A percentile compares a stretch with the other conserved stretches of the same genome.
These are phyloP conservation scores for Peromyscus californicus DNA, from an alignment of 2,113 vertebrate species.

Conservation along the genomic window DNA sequence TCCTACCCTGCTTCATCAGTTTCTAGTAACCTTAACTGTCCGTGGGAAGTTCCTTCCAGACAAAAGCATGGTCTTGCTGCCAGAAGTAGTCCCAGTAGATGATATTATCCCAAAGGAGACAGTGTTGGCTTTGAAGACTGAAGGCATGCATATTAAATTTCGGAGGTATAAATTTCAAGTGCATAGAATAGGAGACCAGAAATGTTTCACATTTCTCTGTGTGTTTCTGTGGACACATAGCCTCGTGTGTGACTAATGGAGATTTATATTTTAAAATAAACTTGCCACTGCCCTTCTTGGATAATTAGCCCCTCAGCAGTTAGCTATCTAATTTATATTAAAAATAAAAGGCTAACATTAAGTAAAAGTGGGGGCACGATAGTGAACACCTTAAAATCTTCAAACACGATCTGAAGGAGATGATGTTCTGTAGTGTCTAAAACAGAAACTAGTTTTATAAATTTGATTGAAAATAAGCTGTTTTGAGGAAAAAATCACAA, in stretches of 20 bases:
- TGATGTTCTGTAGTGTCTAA: not conserved
- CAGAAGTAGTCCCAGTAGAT: not conserved
- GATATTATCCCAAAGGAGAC: not conserved
- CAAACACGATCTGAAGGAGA: not conserved
- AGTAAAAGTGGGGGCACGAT: not conserved
- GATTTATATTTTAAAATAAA: not conserved
- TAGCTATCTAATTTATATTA: not conserved
- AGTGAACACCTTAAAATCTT: not conserved
- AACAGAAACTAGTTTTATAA: not conserved
- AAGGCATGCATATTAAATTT: slow-evolving; percentile 8
- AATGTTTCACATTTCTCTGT: not conserved
- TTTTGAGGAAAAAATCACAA: not conserved
- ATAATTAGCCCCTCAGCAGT: not conserved
- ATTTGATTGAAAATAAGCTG: not conserved
- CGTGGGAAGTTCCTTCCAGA: not conserved
- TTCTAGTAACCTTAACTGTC: not conserved
- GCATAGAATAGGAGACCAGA: not conserved
- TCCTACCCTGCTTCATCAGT: not conserved
- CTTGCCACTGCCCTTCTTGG: not conserved
- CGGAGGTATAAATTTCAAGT: not conserved
- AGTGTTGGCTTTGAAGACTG: not conserved
- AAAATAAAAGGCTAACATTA: not conserved
- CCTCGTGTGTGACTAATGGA: not conserved
- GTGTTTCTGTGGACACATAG: not conserved
- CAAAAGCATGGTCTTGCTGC: not conserved